Conservation (phyloP, 2,797 vertebrate genomes). For the Esox lucius region DNA sequence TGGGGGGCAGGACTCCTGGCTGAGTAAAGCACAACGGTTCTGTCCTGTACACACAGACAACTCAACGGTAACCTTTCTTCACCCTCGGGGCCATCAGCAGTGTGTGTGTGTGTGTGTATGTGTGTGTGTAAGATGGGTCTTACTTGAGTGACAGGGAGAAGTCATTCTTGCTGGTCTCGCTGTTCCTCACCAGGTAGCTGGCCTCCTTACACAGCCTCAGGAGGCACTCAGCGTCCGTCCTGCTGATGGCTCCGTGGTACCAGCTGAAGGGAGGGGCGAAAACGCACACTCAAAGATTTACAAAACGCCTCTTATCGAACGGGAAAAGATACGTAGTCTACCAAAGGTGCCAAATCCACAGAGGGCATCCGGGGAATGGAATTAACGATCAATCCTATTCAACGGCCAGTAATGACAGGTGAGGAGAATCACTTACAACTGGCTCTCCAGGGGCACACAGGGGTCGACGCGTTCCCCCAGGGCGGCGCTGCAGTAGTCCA, state of each 20-base stretch:
- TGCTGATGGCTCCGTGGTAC: constrained; percentile 98
- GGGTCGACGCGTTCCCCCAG: constrained; percentile 91
- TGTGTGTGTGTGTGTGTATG: no score
- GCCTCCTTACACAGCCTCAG: constrained; percentile 96
- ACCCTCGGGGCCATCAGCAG: neutral
- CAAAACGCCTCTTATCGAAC: neutral
- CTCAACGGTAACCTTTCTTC: neutral
- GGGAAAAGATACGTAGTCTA: no score
- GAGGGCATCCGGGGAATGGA: neutral
- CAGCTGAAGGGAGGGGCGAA: constrained; percentile 73
- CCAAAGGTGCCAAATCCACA: neutral
- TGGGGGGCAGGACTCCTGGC: constrained; percentile 3
- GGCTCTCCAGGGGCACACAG: constrained; percentile 90
- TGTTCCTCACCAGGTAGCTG: constrained; percentile 98
- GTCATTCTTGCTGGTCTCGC: constrained; percentile 97
- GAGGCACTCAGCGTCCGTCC: constrained; percentile 92
- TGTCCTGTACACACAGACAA: neutral
- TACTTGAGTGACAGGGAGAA: constrained; percentile 98
- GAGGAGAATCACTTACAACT: constrained; percentile 85
- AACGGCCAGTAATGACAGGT: neutral
- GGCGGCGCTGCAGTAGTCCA: constrained; percentile 79
- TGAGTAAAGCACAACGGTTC: neutral
- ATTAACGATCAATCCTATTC: neutral
- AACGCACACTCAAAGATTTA: neutral
- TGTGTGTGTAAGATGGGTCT: constrained; percentile 54